A percentile compares a stretch with the other conserved stretches of the same genome.
phyloP scores from a whole-genome alignment of 1,140 invertebrate genomes.

The Heliconius himera region DNA sequence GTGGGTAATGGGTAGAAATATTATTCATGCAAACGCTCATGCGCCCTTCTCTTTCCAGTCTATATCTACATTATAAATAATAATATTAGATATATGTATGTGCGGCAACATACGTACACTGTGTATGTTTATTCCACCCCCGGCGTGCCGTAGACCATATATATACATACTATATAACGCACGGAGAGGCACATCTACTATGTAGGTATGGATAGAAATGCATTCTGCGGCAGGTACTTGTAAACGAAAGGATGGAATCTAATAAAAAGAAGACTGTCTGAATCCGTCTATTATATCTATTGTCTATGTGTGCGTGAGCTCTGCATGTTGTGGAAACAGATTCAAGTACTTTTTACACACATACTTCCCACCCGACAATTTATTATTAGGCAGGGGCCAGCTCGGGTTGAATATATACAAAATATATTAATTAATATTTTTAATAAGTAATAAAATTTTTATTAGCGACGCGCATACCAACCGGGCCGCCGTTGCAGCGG shows the following conservation, averaged over 20 bases:
- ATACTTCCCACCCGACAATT: slow-evolving; percentile 59
- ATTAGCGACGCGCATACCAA: slow-evolving; percentile 27
- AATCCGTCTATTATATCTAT: slow-evolving; percentile 61
- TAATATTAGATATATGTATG: slow-evolving; percentile 49
- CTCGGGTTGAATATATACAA: slow-evolving; percentile 51
- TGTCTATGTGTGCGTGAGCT: slow-evolving; percentile 57
- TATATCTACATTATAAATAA: slow-evolving; percentile 56
- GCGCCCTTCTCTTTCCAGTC: slow-evolving; percentile 62
- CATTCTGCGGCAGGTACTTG: slow-evolving; percentile 57
- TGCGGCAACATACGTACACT: slow-evolving; percentile 33
- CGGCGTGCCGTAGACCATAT: slow-evolving; percentile 3
- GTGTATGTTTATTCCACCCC: slow-evolving; percentile 43
- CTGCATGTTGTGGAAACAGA: slow-evolving; percentile 63
- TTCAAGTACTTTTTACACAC: slow-evolving; percentile 67
- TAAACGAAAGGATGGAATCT: slow-evolving; percentile 70
- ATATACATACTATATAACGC: slow-evolving; percentile 5
- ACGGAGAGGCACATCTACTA: background rate
- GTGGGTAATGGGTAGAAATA: slow-evolving; percentile 50
- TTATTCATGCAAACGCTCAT: slow-evolving; percentile 63
- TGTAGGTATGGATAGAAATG: slow-evolving; percentile 47
- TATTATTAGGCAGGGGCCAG: slow-evolving; percentile 63
- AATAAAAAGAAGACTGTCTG: slow-evolving; percentile 67
- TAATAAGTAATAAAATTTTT: slow-evolving; percentile 41
- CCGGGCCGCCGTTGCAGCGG: slow-evolving; percentile 17
- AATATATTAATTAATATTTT: slow-evolving; percentile 39